Base-by-base conservation (phyloP, 2,888 invertebrate species). In the Chrysotoxum bicinctum region DNA sequence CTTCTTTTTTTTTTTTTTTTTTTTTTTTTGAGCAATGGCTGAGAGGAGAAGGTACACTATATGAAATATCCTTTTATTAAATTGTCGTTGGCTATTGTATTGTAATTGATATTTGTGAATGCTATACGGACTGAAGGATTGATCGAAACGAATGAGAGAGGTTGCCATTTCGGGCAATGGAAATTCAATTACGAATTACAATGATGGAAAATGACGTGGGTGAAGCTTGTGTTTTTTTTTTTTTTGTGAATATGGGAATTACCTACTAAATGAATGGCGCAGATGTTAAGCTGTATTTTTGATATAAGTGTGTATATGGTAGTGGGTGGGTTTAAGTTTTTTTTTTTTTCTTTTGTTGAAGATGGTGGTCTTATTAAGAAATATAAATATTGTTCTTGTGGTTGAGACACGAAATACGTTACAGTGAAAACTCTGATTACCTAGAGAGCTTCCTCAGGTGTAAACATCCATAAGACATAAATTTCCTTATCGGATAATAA, bases 41-140 rank as follows among this genome's bases (percentile, higher is more conserved):
- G 23, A 37, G 48, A 66, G 35, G 45, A 19, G 66, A 45, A 62
- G 43, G 60, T 43, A 6, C 66, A 60, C 10, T 62, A 26, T 14
- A 32, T 70, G 84, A 69, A 80, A 81, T 58, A 58, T 81, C 85
- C 85, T 81, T 73, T 85, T 85, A 77, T 85, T 66, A 62, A 80
- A 66, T 80, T 85, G 76, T 76, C 73, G 79, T 76, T 85, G 69
- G 76, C 62, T 43, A 81, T 85, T 85, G 85, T 77, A 58, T 81
- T 85, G 85, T 81, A 85, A 85, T 85, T 85, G 85, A 85, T 85
- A 85, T 85, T 85, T 85, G 80, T 37, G 72, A 66, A 62, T 75
- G 45, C 56, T 72, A 50, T 62, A 19, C 1, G 12, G 58, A 30
- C 32, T 48, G 62, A 58, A 58, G 64, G 64, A 43, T 78, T 54